phyloP scores from a whole-genome alignment of 2,888 invertebrate genomes.

The Mechanitis messenoides region DNA sequence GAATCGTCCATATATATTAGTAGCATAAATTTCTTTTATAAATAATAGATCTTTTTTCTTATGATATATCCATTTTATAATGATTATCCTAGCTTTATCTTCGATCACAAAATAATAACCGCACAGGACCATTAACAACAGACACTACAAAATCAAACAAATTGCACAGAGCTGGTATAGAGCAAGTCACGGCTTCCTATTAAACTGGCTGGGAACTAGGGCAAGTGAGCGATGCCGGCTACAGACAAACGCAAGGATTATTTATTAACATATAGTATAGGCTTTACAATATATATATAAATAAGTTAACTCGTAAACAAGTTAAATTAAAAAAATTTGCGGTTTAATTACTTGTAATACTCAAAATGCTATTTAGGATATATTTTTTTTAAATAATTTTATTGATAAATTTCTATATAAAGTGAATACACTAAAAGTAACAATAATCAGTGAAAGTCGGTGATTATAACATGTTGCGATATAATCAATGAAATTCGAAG shows the following conservation, averaged over 20 bases:
- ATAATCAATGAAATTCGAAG: slow-evolving; percentile 28
- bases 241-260: background rate
- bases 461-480: slow-evolving; percentile 9
- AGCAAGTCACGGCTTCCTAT: slow-evolving; percentile 32
- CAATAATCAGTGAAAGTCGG: slow-evolving; percentile 29
- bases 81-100: background rate
- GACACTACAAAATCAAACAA: background rate
- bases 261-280: background rate
- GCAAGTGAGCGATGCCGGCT: slow-evolving; percentile 22
- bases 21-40: no score
- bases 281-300: no score
- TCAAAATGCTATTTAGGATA: no score
- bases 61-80: background rate
- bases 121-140: background rate
- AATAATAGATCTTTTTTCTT: no score
- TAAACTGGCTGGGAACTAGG: slow-evolving; percentile 34
- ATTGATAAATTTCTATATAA: no score
- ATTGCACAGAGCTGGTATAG: slow-evolving; percentile 7
- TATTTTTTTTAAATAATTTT: no score
- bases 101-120: background rate
- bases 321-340: no score
- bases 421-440: background rate
- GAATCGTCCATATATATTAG: no score
- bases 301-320: no score
- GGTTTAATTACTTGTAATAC: no score